A percentile compares a stretch with the other conserved stretches of the same genome.
phyloP scores from a whole-genome alignment of 2,113 vertebrate species.

The Corydoras maculifer region DNA sequence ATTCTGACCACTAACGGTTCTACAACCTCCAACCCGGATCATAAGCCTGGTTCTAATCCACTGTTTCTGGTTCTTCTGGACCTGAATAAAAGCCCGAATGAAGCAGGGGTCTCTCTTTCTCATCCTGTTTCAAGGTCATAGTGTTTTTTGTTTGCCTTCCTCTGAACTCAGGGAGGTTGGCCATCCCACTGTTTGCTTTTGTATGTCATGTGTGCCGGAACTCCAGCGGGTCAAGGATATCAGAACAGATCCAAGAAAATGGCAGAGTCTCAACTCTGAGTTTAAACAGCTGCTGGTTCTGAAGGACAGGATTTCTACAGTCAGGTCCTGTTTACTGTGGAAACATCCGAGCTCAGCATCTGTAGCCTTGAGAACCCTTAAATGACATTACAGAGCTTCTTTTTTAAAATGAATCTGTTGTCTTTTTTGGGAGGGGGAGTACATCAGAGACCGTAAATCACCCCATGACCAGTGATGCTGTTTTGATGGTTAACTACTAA shows the following conservation, averaged over 20 bases:
- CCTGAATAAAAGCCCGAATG: too few species aligned
- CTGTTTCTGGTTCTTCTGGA: too few species aligned
- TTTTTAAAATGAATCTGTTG: not conserved
- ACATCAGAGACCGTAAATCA: too few species aligned
- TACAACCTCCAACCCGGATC: too few species aligned
- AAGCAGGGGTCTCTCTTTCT: too few species aligned
- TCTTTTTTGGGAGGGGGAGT: too few species aligned
- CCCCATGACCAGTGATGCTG: too few species aligned
- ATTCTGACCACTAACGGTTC: too few species aligned
- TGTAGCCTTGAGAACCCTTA: too few species aligned
- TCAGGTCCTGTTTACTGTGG: not conserved
- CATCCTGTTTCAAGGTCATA: not conserved
- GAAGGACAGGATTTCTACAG: not conserved
- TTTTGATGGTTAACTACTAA: not conserved
- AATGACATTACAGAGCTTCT: not conserved
- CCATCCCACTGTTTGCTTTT: conserved; percentile 48
- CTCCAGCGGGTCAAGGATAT: conserved; percentile 24
- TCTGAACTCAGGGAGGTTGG: conserved; percentile 1
- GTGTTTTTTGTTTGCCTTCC: conserved; percentile 3
- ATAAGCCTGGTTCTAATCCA: too few species aligned
- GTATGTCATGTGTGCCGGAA: conserved; percentile 28
- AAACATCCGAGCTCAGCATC: too few species aligned
- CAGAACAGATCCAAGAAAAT: conserved; percentile 17
- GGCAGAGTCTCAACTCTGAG: not conserved
- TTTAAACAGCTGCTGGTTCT: not conserved